Base-by-base conservation (phyloP, 2,113 vertebrate species). In the Brachyhypopomus occidentalis region DNA sequence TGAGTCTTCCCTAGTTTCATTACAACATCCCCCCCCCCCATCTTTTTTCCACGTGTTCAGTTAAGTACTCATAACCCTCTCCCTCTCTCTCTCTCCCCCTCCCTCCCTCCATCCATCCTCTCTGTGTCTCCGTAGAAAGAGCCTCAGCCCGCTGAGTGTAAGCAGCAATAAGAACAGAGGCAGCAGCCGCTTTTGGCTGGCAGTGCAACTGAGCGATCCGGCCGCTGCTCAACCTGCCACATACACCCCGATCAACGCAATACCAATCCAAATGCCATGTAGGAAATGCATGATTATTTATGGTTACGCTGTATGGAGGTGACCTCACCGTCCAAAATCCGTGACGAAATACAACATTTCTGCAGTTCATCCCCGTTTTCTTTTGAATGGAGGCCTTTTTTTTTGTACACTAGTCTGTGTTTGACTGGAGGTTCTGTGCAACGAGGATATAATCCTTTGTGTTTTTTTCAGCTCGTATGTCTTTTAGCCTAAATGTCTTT, bases 61-160 rank as follows among this genome's bases (percentile, higher is more conserved):
- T 71, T 14, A 71, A 58, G 64, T 67, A 62, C 60, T 77, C 60
- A 25, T 17, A 48, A 52, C 23, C 2, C 23, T 38, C 56, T 12
- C 36, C 52, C n/a, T 5, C 30, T 19, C 19, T 64, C 19, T 11
- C 36, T 12, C 48, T 52, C 30, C 11, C 58, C 20, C 22, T 16
- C 55, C 77, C 17, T 20, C 52, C 22, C 27, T 23, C 27, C 25
- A 3, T 12, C 12, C 0, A 5, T 25, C 1, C 25, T 14, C 25
- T 58, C 6, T 36, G 27, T 77, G 27, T 78, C 52, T 36, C 0
- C 58, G 12, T 95, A 98, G 97, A 97, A 95, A 94, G 96, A 94
- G 88, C 93, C 94, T 91, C 97, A 97, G 90, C 98, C 97, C 80
- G 95, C 96, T 38, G 98, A 99, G 89, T 99, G 98, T 95, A 98